These are phyloP conservation scores for Agrilus cyanescens DNA, from an alignment of 2,888 invertebrate species.

Conservation along the genomic window DNA sequence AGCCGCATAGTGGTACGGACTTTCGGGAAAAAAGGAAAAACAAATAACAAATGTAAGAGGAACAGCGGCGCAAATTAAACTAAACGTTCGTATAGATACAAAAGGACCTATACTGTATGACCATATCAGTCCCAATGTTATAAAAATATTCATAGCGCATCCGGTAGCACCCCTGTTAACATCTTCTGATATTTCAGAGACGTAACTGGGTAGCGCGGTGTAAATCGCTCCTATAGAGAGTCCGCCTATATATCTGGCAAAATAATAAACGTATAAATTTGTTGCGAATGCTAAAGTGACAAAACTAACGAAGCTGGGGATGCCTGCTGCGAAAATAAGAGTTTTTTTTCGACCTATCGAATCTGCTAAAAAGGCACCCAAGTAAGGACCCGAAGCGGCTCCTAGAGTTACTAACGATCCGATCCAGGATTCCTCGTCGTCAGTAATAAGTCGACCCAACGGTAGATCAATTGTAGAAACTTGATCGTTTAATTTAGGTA, in stretches of 20 bases:
- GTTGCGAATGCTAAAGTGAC: conserved; percentile 45
- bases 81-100: conserved; percentile 50
- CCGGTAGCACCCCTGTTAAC: conserved; percentile 65
- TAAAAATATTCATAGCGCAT: conserved; percentile 52
- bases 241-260: conserved; percentile 47
- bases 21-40: conserved; percentile 66
- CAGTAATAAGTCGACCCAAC: conserved; percentile 20
- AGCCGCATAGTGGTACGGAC: conserved; percentile 55
- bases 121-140: conserved; percentile 54
- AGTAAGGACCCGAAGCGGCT: conserved; percentile 46
- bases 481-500: conserved; percentile 12
- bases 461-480: conserved; percentile 27
- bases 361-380: conserved; percentile 52
- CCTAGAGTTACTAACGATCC: conserved; percentile 37
- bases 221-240: conserved; percentile 52
- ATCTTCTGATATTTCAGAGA: conserved; percentile 68
- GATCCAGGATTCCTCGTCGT: conserved; percentile 37
- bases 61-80: conserved; percentile 35
- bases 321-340: conserved; percentile 38
- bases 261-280: conserved; percentile 38
- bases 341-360: conserved; percentile 55
- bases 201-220: conserved; percentile 65
- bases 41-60: conserved; percentile 40
- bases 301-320: too few species aligned
- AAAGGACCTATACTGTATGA: conserved; percentile 60